Base-by-base conservation (phyloP, 2,113 vertebrate species). In the Salvelinus alpinus region DNA sequence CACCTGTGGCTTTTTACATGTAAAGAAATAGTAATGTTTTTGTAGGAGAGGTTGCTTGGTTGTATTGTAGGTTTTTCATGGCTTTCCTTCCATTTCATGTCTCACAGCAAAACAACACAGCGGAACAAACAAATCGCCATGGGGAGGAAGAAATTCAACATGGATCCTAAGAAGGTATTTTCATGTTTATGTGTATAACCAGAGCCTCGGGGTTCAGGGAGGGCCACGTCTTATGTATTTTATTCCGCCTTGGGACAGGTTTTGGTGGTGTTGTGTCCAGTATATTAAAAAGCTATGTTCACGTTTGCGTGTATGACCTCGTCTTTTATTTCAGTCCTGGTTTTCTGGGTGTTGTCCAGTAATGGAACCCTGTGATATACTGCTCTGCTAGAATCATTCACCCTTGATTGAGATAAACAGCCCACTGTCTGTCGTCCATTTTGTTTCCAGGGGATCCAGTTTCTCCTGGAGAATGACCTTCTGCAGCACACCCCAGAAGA, bases 71-170 rank as follows among this genome's bases (percentile, higher is more conserved):
- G 9, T 44, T 34, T 34, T 8, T 34, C 16, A 68, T 68, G 34
- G 38, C 44, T 47, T 70, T n/a, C 7, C 24, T 29, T 14, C 29
- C 29, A 44, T 44, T 48, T n/a, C 20, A 27, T 79, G 38, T 86
- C 25, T 84, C 78, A 12, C 76, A 99, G 98, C 88, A 99, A 99
- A 96, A 95, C 97, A 0, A 94, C 95, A 22, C 97, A 99, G 91
- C 96, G 97, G 86, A 99, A 98, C 87, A 99, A 99, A 83, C 98
- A 99, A 85, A 95, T 99, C 73, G 96, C 97, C 25, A 98, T 99
- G 95, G 98, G 98, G 74, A 95, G 97, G 86, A 99, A 99, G 91
- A 99, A 99, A 83, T 99, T 99, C 92, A 99, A 99, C 90, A 99
- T 99, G 98, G 98, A 99, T 79, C 98, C 97, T 73, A 99, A 98